Conservation (phyloP, 1,140 invertebrate species). For the Drosophila santomea region DNA sequence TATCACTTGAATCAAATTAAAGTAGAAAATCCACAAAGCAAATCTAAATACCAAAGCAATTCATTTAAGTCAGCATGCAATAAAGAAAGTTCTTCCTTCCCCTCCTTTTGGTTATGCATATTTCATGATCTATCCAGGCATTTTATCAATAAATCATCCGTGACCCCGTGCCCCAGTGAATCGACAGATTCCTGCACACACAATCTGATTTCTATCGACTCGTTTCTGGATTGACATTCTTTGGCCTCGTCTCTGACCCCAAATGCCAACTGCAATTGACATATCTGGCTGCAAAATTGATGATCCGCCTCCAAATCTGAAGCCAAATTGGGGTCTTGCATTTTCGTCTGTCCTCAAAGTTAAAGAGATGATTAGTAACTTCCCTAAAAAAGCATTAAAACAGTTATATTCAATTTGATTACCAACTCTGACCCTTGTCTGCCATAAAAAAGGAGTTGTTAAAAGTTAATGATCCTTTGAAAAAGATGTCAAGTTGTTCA, state of each 20-base stretch:
- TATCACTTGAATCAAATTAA: too few relatives aligned
- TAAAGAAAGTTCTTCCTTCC: conserved; percentile 13
- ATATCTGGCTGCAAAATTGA: conserved; percentile 69
- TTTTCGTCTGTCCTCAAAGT: conserved; percentile 33
- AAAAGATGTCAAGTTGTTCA: conserved; percentile 47
- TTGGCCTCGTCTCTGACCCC: conserved; percentile 57
- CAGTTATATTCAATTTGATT: conserved; percentile 28
- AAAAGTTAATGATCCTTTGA: conserved; percentile 44
- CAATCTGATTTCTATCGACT: conserved; percentile 51
- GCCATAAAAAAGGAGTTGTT: conserved; percentile 3
- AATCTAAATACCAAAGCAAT: conserved; percentile 14
- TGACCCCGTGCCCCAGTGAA: conserved; percentile 33
- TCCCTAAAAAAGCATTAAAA: conserved; percentile 19
- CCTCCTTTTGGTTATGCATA: conserved; percentile 17
- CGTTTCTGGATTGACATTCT: conserved; percentile 48
- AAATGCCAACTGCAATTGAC: conserved; percentile 75
- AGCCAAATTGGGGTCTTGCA: conserved; percentile 18
- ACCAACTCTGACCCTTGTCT: conserved; percentile 15
- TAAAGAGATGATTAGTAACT: conserved; percentile 26
- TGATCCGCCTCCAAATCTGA: conserved; percentile 51
- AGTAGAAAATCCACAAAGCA: background rate
- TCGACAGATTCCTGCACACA: conserved; percentile 47
- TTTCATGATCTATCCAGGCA: conserved; percentile 49
- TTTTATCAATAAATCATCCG: conserved; percentile 62
- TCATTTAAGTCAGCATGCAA: conserved; percentile 41